phyloP scores from a whole-genome alignment of 2,113 vertebrate genomes.

The Festucalex cinctus region DNA sequence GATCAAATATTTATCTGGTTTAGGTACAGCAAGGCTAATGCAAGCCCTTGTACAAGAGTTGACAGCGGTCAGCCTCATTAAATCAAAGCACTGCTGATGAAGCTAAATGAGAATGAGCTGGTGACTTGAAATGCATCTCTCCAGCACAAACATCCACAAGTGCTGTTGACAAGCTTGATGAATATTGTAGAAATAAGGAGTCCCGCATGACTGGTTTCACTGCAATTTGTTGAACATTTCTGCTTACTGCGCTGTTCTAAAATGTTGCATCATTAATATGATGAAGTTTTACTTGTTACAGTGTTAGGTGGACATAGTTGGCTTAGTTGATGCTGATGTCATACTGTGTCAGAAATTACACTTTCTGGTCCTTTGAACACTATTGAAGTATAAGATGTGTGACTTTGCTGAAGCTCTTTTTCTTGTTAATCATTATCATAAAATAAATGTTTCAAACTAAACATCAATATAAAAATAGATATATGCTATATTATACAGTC shows the following conservation, averaged over 20 bases:
- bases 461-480: background rate
- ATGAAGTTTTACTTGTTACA: conserved; percentile 36
- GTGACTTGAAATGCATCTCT: conserved; percentile 17
- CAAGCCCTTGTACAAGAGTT: background rate
- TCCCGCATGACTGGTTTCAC: conserved; percentile 25
- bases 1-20: background rate
- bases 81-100: conserved; percentile 33
- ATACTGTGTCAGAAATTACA: conserved; percentile 27
- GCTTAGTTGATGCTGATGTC: conserved; percentile 19
- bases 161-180: conserved; percentile 38
- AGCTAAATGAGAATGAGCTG: conserved; percentile 1
- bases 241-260: conserved; percentile 31
- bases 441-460: background rate
- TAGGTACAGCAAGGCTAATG: background rate
- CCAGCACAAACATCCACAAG: conserved; percentile 8
- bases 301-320: conserved; percentile 1
- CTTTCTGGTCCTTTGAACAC: conserved; percentile 12
- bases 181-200: conserved; percentile 37
- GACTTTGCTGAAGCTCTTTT: background rate
- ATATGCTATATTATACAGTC: background rate
- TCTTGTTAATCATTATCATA: background rate
- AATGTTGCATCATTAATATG: conserved; percentile 41
- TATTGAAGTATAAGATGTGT: background rate
- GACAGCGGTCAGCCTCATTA: conserved; percentile 35
- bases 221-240: conserved; percentile 12